Evolutionary conservation across 1,140 invertebrate genomes (phyloP).

Genomic region (Samia ricini): DNA sequence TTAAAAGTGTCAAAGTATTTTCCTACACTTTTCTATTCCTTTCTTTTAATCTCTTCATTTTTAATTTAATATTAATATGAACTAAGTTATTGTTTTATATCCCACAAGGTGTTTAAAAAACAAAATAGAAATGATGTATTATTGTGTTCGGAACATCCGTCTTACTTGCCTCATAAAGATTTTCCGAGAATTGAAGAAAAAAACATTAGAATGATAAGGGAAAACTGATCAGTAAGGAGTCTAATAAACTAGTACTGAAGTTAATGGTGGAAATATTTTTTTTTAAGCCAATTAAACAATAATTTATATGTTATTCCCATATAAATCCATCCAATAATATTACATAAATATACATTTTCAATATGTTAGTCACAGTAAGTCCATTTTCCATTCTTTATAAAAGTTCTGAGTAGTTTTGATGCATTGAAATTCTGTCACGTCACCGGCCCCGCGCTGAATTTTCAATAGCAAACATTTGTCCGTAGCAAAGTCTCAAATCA

Average conservation of each 20-base stretch:
- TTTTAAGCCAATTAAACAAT: neutral
- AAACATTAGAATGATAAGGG: no score
- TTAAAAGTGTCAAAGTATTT: neutral
- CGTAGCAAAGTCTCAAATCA: conserved; percentile 55
- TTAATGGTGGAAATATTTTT: neutral
- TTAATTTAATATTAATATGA: no score
- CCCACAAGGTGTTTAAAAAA: no score
- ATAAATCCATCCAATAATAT: neutral
- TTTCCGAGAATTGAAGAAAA: no score
- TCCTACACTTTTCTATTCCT: no score
- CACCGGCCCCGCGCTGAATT: conserved; percentile 60
- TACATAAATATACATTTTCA: neutral
- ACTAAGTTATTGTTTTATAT: no score
- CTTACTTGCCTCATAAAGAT: no score
- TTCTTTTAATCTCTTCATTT: no score
- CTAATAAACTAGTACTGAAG: no score
- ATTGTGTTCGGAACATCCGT: no score
- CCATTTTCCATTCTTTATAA: conserved; percentile 26
- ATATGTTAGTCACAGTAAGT: neutral
- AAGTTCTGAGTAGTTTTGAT: conserved; percentile 25
- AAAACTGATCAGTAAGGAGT: no score
- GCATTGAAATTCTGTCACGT: conserved; percentile 66
- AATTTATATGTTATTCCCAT: neutral
- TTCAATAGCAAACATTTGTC: conserved; percentile 75
- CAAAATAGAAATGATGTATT: no score